phyloP scores from a whole-genome alignment of 1,140 invertebrate species.

The Hyles euphorbiae region DNA sequence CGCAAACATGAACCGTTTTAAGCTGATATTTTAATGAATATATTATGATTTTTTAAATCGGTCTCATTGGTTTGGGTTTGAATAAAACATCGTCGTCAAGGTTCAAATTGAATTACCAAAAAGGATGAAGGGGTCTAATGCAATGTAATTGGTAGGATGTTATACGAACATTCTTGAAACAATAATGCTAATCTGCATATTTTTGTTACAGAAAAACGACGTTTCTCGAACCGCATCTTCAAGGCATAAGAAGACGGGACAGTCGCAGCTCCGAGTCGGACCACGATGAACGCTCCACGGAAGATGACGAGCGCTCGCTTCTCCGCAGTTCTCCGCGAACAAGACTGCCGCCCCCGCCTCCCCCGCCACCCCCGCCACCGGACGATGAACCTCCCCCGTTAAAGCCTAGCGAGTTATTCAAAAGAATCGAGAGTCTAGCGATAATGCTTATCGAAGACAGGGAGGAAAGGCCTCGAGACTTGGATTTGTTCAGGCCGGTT shows the following conservation, averaged over 20 bases:
- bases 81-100: no score
- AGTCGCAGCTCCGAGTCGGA: slow-evolving; percentile 68
- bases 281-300: slow-evolving; percentile 71
- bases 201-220: slow-evolving; percentile 71
- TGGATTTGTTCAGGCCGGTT: slow-evolving; percentile 45
- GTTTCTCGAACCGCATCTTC: slow-evolving; percentile 71
- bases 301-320: slow-evolving; percentile 70
- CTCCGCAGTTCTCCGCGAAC: slow-evolving; percentile 56
- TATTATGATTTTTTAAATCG: no score
- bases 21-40: no score
- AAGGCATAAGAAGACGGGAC: slow-evolving; percentile 64
- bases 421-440: slow-evolving; percentile 61
- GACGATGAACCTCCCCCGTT: slow-evolving; percentile 64
- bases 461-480: slow-evolving; percentile 42
- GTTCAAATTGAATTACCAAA: no score
- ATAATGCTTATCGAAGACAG: slow-evolving; percentile 58
- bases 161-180: no score
- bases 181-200: slow-evolving; percentile 7
- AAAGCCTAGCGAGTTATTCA: slow-evolving; percentile 64
- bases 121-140: no score
- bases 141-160: no score
- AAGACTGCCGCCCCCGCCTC: slow-evolving; percentile 54
- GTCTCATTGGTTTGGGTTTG: no score
- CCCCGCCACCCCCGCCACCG: slow-evolving; percentile 62
- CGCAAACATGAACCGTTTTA: no score